Conservation (phyloP, 92 coral and sea anemone species). For the Siderastrea siderea region DNA sequence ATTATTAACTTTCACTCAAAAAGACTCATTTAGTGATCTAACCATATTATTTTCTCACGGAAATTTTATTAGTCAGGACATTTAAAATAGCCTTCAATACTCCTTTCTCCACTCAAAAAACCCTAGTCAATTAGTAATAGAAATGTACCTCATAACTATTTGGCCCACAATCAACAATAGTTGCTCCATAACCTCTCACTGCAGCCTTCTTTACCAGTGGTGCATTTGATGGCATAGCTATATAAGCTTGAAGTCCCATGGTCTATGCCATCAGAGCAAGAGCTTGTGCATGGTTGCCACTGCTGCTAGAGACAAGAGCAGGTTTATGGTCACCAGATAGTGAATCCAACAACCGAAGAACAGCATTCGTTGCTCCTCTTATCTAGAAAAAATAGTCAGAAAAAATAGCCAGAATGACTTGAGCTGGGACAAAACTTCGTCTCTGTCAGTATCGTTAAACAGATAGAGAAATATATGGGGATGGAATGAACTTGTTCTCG, state of each 20-base stretch:
- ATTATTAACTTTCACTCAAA: no score
- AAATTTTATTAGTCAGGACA: no score
- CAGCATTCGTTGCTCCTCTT: conserved; percentile 98
- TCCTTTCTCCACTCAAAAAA: no score
- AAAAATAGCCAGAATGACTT: neutral
- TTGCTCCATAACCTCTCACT: conserved; percentile 92
- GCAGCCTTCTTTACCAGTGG: conserved; percentile 94
- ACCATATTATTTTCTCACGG: no score
- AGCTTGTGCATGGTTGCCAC: conserved; percentile 99
- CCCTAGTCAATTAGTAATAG: no score
- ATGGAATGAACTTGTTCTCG: no score
- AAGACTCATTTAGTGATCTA: no score
- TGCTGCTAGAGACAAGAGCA: conserved; percentile 91
- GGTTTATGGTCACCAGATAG: conserved; percentile 63
- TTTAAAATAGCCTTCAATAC: no score
- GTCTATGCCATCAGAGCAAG: conserved; percentile 90
- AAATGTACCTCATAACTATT: neutral
- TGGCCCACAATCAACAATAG: conserved; percentile 87
- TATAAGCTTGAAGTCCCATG: conserved; percentile 84
- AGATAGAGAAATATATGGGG: no score
- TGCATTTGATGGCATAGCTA: conserved; percentile 94
- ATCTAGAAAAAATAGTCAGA: conserved; percentile 58
- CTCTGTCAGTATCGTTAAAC: no score
- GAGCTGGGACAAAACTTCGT: no score
- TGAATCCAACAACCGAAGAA: conserved; percentile 72